A percentile compares a stretch with the other conserved stretches of the same genome.
These are phyloP conservation scores for Hoplodrina ambigua DNA, from an alignment of 2,888 invertebrate genomes.

Conservation along the genomic window DNA sequence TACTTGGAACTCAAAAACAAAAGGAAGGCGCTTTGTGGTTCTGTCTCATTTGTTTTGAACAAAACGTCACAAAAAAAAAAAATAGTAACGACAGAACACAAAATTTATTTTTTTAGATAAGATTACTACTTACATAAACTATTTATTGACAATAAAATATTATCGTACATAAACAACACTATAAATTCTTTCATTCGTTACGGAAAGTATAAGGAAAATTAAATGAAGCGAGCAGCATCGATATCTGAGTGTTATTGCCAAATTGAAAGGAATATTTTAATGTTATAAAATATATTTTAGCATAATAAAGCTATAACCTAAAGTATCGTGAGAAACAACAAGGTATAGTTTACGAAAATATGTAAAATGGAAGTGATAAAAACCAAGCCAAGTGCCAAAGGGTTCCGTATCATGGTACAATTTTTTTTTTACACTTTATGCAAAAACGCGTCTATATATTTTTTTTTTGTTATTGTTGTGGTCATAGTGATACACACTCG, in stretches of 20 bases:
- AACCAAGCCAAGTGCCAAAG: too few relatives aligned
- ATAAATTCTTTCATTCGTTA: constrained; percentile 41
- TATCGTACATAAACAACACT: constrained; percentile 51
- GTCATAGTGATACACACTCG: too few relatives aligned
- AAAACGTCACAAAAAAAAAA: background rate
- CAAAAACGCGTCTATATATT: too few relatives aligned
- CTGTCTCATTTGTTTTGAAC: background rate
- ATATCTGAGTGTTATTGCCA: constrained; percentile 38
- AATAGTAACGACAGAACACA: background rate
- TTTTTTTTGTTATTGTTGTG: too few relatives aligned
- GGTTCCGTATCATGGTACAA: too few relatives aligned
- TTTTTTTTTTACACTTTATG: too few relatives aligned
- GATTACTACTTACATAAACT: constrained; percentile 25
- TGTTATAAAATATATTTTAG: constrained; percentile 33
- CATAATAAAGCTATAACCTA: constrained; percentile 43
- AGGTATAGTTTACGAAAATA: constrained; percentile 14
- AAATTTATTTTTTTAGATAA: constrained; percentile 33
- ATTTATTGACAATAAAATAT: constrained; percentile 45
- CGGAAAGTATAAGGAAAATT: constrained; percentile 43
- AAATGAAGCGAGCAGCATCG: constrained; percentile 26
- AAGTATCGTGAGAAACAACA: constrained; percentile 52
- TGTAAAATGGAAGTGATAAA: constrained; percentile 4
- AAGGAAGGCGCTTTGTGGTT: constrained; percentile 9
- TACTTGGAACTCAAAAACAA: background rate
- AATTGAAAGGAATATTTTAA: constrained; percentile 41